Evolutionary conservation across 2,113 vertebrate genomes (phyloP).

Genomic region (Cyanistes caeruleus): DNA sequence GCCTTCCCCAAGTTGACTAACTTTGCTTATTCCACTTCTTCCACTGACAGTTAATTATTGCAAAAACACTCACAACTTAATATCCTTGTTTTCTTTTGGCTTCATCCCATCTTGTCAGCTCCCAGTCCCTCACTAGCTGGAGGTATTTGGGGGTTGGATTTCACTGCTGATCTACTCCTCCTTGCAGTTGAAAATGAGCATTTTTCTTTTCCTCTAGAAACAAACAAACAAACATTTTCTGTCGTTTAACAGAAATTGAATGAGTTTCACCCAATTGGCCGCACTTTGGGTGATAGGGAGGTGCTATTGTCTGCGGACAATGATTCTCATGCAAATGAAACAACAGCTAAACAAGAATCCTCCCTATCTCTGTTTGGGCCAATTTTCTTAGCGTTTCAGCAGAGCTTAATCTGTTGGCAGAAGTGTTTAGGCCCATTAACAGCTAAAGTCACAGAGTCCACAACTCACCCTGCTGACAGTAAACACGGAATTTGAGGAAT

Average conservation of each 20-base stretch:
- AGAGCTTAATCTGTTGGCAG: slow-evolving; percentile 82
- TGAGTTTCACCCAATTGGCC: slow-evolving; percentile 45
- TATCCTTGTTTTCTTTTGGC: not conserved
- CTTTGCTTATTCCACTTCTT: not conserved
- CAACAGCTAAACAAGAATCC: slow-evolving; percentile 66
- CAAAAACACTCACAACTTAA: not conserved
- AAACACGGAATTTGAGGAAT: slow-evolving; percentile 82
- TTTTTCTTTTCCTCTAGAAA: slow-evolving; percentile 46
- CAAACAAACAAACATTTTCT: slow-evolving; percentile 29
- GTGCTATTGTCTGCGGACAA: slow-evolving; percentile 72
- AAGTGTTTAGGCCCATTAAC: slow-evolving; percentile 86
- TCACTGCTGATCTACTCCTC: not conserved
- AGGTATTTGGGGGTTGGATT: not conserved
- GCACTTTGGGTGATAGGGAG: slow-evolving; percentile 50
- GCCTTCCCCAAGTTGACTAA: not conserved
- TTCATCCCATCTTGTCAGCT: not conserved
- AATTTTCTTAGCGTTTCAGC: slow-evolving; percentile 82
- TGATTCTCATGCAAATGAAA: slow-evolving; percentile 68
- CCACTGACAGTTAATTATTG: not conserved
- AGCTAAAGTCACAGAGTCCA: slow-evolving; percentile 82
- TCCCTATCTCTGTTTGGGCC: slow-evolving; percentile 77
- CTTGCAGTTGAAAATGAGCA: slow-evolving; percentile 25
- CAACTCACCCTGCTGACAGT: slow-evolving; percentile 78
- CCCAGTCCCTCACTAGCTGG: not conserved
- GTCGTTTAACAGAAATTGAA: slow-evolving; percentile 42